phyloP scores from a whole-genome alignment of 2,888 invertebrate genomes.

The Cosmia pyralina region DNA sequence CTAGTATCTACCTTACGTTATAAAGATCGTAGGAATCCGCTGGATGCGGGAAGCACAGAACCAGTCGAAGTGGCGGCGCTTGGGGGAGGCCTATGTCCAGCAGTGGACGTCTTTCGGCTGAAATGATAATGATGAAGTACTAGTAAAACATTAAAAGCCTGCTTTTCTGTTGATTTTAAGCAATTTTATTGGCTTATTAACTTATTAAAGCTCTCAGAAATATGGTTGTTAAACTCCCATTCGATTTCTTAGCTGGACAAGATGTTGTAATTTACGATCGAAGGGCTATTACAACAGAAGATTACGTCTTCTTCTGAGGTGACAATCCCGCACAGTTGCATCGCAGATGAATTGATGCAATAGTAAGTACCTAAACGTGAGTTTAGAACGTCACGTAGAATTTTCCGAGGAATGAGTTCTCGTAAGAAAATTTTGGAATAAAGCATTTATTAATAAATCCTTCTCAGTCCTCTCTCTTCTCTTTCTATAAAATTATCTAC shows the following conservation, averaged over 20 bases:
- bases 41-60: no score
- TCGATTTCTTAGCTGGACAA: conserved; percentile 11
- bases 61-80: no score
- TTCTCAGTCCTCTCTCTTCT: no score
- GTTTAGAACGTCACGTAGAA: not conserved
- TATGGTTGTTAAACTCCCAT: conserved; percentile 16
- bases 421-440: not conserved
- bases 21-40: no score
- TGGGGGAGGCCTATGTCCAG: no score
- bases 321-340: not conserved
- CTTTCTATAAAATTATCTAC: not conserved
- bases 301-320: conserved; percentile 3
- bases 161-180: conserved; percentile 15
- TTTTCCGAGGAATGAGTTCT: no score
- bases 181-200: conserved; percentile 38
- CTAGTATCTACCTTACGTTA: no score
- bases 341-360: conserved; percentile 4
- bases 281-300: conserved; percentile 10
- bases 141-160: conserved; percentile 1
- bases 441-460: not conserved
- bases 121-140: not conserved
- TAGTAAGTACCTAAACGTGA: not conserved
- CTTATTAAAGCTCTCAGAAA: conserved; percentile 36
- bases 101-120: no score
- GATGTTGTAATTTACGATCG: conserved; percentile 25